Conservation (phyloP, 2,797 vertebrate genomes). For the Protosalanx chinensis region DNA sequence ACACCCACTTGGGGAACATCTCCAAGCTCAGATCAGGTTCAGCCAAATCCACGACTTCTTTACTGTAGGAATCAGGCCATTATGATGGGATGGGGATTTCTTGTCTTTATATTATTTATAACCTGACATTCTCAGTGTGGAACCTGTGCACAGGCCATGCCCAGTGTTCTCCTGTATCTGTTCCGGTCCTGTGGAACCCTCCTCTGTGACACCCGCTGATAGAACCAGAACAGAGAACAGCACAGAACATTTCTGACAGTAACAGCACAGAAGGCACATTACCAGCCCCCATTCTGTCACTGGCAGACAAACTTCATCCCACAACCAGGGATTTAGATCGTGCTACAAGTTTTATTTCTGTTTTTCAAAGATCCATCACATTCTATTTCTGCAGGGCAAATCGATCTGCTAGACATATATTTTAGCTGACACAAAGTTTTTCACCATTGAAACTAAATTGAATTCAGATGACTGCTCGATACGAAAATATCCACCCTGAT, state of each 20-base stretch:
- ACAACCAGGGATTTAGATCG: slow-evolving; percentile 26
- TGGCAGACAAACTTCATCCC: slow-evolving; percentile 34
- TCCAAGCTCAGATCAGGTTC: not conserved
- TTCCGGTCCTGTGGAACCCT: slow-evolving; percentile 45
- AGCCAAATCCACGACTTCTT: not conserved
- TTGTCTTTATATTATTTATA: not conserved
- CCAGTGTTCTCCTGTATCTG: slow-evolving; percentile 44
- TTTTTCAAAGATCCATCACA: too few species aligned
- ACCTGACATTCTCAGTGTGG: not conserved
- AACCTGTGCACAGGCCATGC: slow-evolving; percentile 29
- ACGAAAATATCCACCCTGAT: too few species aligned
- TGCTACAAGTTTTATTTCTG: too few species aligned
- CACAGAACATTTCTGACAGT: slow-evolving; percentile 43
- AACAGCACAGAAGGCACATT: slow-evolving; percentile 39
- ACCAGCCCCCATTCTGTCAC: slow-evolving; percentile 71
- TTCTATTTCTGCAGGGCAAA: too few species aligned
- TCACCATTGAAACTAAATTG: too few species aligned
- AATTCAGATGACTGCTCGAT: too few species aligned
- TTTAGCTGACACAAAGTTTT: too few species aligned
- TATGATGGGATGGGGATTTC: not conserved
- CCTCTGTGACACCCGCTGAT: slow-evolving; percentile 56
- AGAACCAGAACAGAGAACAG: slow-evolving; percentile 59
- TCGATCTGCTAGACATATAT: too few species aligned
- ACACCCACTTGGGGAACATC: too few species aligned
- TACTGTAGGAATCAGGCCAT: not conserved